Evolutionary conservation across 1,140 invertebrate genomes (phyloP).

Genomic region (Piezodorus guildinii): DNA sequence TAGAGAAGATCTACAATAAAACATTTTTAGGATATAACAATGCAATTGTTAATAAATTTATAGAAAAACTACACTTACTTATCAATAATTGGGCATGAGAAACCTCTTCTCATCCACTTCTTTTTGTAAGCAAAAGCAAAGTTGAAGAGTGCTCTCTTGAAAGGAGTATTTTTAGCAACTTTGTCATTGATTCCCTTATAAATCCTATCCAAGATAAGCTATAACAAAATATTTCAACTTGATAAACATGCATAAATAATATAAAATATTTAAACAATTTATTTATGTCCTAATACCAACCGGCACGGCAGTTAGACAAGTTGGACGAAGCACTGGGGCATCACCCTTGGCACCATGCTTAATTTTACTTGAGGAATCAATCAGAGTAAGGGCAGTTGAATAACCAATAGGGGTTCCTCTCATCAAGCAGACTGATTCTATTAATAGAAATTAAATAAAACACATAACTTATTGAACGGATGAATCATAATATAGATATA

Average conservation of each 20-base stretch:
- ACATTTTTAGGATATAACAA: too few species aligned
- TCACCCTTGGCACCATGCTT: conserved; percentile 85
- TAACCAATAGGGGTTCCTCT: conserved; percentile 90
- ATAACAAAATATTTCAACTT: conserved; percentile 31
- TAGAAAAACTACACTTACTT: conserved; percentile 33
- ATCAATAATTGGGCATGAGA: conserved; percentile 71
- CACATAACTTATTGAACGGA: not conserved
- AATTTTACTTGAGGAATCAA: conserved; percentile 91
- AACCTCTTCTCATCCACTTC: conserved; percentile 71
- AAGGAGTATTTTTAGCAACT: conserved; percentile 60
- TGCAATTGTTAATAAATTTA: not conserved
- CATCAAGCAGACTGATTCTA: conserved; percentile 43
- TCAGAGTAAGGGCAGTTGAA: conserved; percentile 87
- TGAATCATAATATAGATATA: not conserved
- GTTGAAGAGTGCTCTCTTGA: conserved; percentile 71
- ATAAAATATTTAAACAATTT: not conserved
- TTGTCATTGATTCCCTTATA: conserved; percentile 91
- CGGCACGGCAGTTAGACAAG: conserved; percentile 89
- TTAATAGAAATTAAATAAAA: conserved; percentile 19
- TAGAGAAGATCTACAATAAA: too few species aligned
- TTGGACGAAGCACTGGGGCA: conserved; percentile 78
- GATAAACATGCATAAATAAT: conserved; percentile 11
- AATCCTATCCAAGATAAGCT: conserved; percentile 88
- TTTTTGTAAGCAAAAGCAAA: conserved; percentile 87
- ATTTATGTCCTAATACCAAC: conserved; percentile 40